Percentiles rank a stretch among this genome's conserved stretches.
Evolutionary conservation across 2,113 vertebrate species (phyloP).

Genomic region (Pteropus alecto): DNA sequence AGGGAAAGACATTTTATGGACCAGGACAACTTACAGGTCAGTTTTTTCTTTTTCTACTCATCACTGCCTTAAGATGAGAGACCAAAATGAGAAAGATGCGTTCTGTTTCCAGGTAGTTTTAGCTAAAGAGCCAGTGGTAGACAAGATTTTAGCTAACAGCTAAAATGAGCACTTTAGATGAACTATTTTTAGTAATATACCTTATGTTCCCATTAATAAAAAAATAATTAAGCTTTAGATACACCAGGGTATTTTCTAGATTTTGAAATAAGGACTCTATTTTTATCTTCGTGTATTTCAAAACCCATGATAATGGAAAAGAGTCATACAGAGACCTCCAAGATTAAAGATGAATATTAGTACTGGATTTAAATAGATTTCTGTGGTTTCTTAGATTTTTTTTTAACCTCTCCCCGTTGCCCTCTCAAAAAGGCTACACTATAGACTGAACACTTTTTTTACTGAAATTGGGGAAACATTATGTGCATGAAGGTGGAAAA

Average conservation of each 20-base stretch:
- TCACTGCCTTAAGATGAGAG: not conserved
- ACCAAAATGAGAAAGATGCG: not conserved
- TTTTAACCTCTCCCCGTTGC: constrained; percentile 33
- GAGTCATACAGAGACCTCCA: not conserved
- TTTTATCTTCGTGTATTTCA: constrained; percentile 24
- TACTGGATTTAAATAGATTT: constrained; percentile 42
- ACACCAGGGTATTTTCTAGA: not conserved
- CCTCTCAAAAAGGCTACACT: constrained; percentile 43
- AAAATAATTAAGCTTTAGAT: not conserved
- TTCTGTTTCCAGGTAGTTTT: not conserved
- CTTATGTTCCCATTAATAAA: not conserved
- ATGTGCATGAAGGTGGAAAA: constrained; percentile 68
- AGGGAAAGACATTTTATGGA: not conserved
- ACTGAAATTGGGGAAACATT: constrained; percentile 59
- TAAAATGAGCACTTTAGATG: not conserved
- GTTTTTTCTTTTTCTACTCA: not conserved
- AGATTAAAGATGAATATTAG: not conserved
- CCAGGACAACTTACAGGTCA: not conserved
- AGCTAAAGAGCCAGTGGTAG: not conserved
- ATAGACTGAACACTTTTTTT: constrained; percentile 13
- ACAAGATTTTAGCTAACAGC: not conserved
- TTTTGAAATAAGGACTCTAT: constrained; percentile 28
- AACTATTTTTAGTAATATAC: not conserved
- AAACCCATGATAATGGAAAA: not conserved
- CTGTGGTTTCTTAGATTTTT: constrained; percentile 40